phyloP scores from a whole-genome alignment of 2,797 vertebrate genomes.

The Neostethus bicornis region DNA sequence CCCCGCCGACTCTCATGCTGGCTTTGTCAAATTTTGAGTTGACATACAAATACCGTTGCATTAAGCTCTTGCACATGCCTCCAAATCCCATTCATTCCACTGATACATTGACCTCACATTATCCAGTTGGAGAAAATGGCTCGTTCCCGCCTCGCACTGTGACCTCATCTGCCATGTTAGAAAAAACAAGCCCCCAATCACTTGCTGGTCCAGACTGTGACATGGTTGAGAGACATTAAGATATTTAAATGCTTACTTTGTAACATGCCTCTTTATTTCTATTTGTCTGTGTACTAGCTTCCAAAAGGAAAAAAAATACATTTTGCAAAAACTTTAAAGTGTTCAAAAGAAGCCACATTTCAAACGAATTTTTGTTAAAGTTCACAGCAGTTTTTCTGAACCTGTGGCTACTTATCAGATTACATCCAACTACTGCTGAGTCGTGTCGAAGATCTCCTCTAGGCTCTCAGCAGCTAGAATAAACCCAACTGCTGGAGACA shows the following conservation, averaged over 20 bases:
- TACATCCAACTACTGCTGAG: constrained; percentile 41
- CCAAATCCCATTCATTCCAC: constrained; percentile 75
- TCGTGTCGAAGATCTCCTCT: constrained; percentile 33
- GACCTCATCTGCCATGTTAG: constrained; percentile 70
- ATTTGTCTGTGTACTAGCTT: constrained; percentile 43
- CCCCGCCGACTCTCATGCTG: constrained; percentile 51
- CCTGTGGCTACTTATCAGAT: constrained; percentile 63
- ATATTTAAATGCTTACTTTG: constrained; percentile 57
- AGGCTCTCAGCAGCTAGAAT: constrained; percentile 50
- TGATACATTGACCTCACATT: constrained; percentile 71
- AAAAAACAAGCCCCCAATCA: constrained; percentile 59
- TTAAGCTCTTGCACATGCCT: constrained; percentile 76
- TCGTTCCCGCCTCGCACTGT: constrained; percentile 50
- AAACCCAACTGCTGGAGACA: constrained; percentile 16
- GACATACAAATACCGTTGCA: constrained; percentile 70
- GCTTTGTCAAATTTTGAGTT: constrained; percentile 67
- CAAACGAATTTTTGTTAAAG: constrained; percentile 62
- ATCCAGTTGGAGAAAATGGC: constrained; percentile 65
- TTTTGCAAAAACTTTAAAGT: constrained; percentile 35
- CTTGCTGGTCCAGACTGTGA: constrained; percentile 54
- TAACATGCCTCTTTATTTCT: constrained; percentile 44
- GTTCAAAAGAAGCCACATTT: constrained; percentile 29
- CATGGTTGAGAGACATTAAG: constrained; percentile 63
- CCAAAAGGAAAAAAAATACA: no score
- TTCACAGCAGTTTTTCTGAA: constrained; percentile 65